These are phyloP conservation scores for Eclectus roratus DNA, from an alignment of 2,113 vertebrate species.

Conservation along the genomic window DNA sequence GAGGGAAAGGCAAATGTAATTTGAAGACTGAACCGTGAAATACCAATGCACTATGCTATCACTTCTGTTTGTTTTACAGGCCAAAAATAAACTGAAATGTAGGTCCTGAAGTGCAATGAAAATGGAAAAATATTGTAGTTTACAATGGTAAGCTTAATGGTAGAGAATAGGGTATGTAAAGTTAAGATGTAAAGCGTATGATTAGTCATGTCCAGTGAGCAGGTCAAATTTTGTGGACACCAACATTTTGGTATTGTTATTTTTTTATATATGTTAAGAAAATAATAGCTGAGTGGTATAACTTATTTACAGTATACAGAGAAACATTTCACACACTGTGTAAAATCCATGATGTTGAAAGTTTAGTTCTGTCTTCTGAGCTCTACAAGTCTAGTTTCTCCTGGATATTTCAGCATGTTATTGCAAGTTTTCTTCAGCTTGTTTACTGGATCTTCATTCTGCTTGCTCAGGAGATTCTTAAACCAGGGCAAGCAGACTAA, in stretches of 20 bases:
- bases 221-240: background rate
- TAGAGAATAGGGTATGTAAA: background rate
- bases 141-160: background rate
- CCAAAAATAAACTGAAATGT: background rate
- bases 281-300: background rate
- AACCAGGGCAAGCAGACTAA: slow-evolving; percentile 31
- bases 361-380: slow-evolving; percentile 27
- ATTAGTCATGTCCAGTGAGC: background rate
- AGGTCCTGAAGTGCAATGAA: background rate
- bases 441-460: slow-evolving; percentile 57
- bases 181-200: background rate
- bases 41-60: background rate
- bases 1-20: background rate
- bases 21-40: background rate
- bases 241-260: background rate
- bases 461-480: slow-evolving; percentile 65
- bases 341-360: slow-evolving; percentile 10
- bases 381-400: slow-evolving; percentile 28
- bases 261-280: background rate
- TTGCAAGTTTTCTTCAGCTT: slow-evolving; percentile 45
- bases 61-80: background rate
- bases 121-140: background rate
- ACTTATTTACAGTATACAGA: background rate
- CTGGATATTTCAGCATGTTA: slow-evolving; percentile 43
- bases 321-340: background rate